Percentiles rank a stretch among this genome's conserved stretches.
phyloP scores from a whole-genome alignment of 2,113 vertebrate genomes.

The Centropristis striata region DNA sequence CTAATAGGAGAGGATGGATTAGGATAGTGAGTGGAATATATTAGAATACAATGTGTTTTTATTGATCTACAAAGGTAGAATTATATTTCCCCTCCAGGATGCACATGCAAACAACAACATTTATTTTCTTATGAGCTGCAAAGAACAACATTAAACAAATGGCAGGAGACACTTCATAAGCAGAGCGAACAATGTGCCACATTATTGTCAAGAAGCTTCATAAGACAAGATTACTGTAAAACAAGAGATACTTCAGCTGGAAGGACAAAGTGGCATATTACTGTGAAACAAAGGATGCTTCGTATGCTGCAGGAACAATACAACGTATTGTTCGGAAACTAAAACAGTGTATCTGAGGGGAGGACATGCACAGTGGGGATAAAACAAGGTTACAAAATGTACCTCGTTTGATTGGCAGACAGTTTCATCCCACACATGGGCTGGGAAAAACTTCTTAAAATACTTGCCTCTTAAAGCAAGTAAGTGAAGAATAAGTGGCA shows the following conservation, averaged over 20 bases:
- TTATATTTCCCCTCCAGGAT: conserved; percentile 59
- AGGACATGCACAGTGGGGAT: background rate
- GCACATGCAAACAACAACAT: conserved; percentile 39
- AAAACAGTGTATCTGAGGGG: background rate
- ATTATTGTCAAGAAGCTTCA: conserved; percentile 24
- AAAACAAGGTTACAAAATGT: background rate
- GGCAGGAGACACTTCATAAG: conserved; percentile 33
- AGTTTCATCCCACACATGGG: conserved; percentile 12
- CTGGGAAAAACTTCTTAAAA: background rate
- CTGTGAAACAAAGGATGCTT: conserved; percentile 43
- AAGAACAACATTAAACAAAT: conserved; percentile 40
- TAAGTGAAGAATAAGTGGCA: background rate
- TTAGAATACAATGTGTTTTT: conserved; percentile 70
- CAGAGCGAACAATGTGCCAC: conserved; percentile 10
- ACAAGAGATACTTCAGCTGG: conserved; percentile 25
- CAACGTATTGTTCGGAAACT: conserved; percentile 5
- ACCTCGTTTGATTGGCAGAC: conserved; percentile 21
- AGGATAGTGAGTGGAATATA: conserved; percentile 75
- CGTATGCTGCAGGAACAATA: conserved; percentile 23
- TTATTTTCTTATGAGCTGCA: conserved; percentile 23
- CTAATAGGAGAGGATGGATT: conserved; percentile 80
- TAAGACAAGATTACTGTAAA: conserved; percentile 38
- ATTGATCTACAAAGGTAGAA: conserved; percentile 79
- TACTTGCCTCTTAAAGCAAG: background rate
- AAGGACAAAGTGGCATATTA: conserved; percentile 31